phyloP scores from a whole-genome alignment of 2,888 invertebrate species.

The Craniophora ligustri region DNA sequence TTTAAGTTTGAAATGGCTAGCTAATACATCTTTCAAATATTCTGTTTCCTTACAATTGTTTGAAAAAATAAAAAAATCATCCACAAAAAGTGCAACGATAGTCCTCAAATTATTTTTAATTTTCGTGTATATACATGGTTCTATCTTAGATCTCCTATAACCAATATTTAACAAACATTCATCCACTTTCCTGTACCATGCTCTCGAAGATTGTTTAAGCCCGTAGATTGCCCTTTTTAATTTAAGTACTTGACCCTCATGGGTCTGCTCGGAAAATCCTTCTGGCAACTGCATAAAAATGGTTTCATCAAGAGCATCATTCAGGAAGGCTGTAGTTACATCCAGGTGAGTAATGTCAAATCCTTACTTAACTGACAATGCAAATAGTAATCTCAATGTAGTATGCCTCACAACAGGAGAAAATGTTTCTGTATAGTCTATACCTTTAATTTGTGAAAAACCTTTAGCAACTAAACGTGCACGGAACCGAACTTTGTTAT shows the following conservation, averaged over 20 bases:
- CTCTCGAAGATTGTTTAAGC: neutral
- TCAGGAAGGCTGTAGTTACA: neutral
- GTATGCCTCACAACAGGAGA: neutral
- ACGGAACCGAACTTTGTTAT: neutral
- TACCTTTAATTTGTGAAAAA: neutral
- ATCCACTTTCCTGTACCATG: neutral
- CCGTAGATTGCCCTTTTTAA: neutral
- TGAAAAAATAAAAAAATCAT: conserved; percentile 46
- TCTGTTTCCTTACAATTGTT: neutral
- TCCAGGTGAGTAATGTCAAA: neutral
- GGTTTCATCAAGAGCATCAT: neutral
- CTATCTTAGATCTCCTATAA: neutral
- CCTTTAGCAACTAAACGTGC: neutral
- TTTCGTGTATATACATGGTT: conserved; percentile 40
- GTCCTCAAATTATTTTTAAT: conserved; percentile 22
- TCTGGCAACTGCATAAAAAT: neutral
- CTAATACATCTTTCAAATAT: neutral
- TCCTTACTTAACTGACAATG: neutral
- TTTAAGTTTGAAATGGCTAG: neutral
- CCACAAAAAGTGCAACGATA: conserved; percentile 45
- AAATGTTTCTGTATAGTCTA: neutral
- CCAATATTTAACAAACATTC: neutral
- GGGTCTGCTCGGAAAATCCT: neutral
- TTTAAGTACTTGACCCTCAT: neutral
- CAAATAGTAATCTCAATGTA: neutral